Base-by-base conservation (phyloP, 1,140 invertebrate species). In the Fopius arisanus region DNA sequence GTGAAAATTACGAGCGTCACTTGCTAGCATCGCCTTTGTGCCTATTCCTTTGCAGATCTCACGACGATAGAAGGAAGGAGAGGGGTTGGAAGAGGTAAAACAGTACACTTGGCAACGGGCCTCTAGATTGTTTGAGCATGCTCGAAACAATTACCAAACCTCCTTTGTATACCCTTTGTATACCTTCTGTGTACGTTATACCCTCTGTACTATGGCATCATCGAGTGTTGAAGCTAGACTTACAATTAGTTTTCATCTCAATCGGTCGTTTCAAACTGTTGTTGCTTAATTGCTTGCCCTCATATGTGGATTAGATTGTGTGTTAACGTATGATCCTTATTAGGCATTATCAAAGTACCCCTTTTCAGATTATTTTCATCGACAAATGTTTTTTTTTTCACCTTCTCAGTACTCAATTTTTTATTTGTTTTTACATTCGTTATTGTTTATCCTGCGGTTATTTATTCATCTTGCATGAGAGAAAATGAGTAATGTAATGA, bases 131-230 rank as follows among this genome's bases (percentile, higher is more conserved):
- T 67, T 40, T 26, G 33, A 75, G 43, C 40, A 70, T 65, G 37
- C 73, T 70, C 51, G 23, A 75, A 70, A 70, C 68, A 75, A 75
- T 74, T 74, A 74, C 67, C 28, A 33, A 74, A 70, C 51, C 66
- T 31, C 14, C 48, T 16, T 59, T 68, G n/a, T 59, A 69, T 41
- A 67, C 31, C 43, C 51, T 74, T 43, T 63, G 16, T 67, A 37
- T 40, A 62, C 33, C 21, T 16, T 48, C 16, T 66, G 51, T 29
- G 23, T 41, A 7, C 12, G 26, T 54, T 40, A 28, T 62, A 10
- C 21, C 31, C 41, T 66, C 21, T 26, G 41, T 62, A 14, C 51
- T 21, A 21, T 14, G 33, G 65, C 19, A 62, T 62, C 19, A 62
- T 12, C 54, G 16, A 70, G 67, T 62, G 28, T 19, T 63, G 54